phyloP scores from a whole-genome alignment of 2,888 invertebrate species.

The Agonum fuliginosum region DNA sequence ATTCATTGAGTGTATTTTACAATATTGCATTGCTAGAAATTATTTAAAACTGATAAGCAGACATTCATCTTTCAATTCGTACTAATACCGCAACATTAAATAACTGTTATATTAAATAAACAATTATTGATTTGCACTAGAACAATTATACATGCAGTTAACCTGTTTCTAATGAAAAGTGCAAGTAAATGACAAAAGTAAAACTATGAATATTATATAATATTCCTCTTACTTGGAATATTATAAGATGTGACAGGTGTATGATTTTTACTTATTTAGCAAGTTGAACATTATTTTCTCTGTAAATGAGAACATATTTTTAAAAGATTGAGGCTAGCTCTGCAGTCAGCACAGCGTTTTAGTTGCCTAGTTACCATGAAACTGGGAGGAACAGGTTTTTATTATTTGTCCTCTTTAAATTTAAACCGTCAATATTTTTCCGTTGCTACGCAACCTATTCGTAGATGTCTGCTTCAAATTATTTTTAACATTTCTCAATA shows the following conservation, averaged over 20 bases:
- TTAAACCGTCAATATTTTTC: slow-evolving; percentile 43
- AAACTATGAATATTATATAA: slow-evolving; percentile 1
- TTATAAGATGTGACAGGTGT: too few relatives aligned
- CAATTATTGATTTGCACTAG: slow-evolving; percentile 38
- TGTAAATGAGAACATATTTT: too few relatives aligned
- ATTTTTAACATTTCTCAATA: neutral
- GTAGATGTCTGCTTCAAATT: slow-evolving; percentile 6
- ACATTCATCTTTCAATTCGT: neutral
- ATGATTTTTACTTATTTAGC: too few relatives aligned
- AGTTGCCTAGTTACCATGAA: slow-evolving; percentile 30
- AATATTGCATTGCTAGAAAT: too few relatives aligned
- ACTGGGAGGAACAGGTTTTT: slow-evolving; percentile 31
- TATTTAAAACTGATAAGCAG: too few relatives aligned
- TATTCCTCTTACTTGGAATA: neutral
- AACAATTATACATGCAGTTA: neutral
- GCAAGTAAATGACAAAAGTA: slow-evolving; percentile 26
- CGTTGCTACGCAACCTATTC: slow-evolving; percentile 26
- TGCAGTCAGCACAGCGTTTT: slow-evolving; percentile 8
- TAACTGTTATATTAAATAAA: neutral
- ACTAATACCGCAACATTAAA: neutral
- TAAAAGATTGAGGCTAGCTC: too few relatives aligned
- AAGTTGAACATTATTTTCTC: too few relatives aligned
- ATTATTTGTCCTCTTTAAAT: slow-evolving; percentile 21
- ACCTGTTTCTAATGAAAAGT: slow-evolving; percentile 28
- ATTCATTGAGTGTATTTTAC: neutral